Percentiles rank a stretch among this genome's conserved stretches.
Evolutionary conservation across 2,113 vertebrate species (phyloP).

Genomic region (Plecturocebus donacophilus): DNA sequence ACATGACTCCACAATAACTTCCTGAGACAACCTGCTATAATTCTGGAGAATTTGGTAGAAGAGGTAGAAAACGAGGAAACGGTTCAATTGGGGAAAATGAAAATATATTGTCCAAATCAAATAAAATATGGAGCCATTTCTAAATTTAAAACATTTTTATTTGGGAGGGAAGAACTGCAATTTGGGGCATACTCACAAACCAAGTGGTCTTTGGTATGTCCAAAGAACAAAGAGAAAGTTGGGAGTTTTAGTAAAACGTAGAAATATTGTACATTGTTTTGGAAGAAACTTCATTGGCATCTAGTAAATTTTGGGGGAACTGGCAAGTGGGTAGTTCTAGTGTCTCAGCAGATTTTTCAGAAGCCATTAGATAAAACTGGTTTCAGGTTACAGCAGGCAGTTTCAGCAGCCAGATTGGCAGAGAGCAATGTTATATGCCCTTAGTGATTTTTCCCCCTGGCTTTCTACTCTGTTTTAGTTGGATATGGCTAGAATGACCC

Average conservation of each 20-base stretch:
- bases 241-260: background rate
- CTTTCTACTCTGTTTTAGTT: background rate
- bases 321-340: background rate
- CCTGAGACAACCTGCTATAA: background rate
- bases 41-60: background rate
- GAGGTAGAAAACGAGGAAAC: background rate
- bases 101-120: background rate
- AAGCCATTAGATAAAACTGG: background rate
- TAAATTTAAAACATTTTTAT: background rate
- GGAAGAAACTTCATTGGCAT: background rate
- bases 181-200: background rate
- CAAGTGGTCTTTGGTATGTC: background rate
- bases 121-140: background rate
- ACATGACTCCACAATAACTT: background rate
- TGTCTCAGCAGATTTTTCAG: background rate
- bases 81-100: background rate
- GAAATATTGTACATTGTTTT: background rate
- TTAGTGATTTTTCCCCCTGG: background rate
- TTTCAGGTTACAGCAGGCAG: background rate
- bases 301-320: background rate
- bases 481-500: background rate
- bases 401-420: background rate
- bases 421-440: background rate
- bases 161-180: background rate
- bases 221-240: background rate